A percentile compares a stretch with the other conserved stretches of the same genome.
Conservation (phyloP, 2,888 invertebrate species). For the Himalopsyche japonica region DNA sequence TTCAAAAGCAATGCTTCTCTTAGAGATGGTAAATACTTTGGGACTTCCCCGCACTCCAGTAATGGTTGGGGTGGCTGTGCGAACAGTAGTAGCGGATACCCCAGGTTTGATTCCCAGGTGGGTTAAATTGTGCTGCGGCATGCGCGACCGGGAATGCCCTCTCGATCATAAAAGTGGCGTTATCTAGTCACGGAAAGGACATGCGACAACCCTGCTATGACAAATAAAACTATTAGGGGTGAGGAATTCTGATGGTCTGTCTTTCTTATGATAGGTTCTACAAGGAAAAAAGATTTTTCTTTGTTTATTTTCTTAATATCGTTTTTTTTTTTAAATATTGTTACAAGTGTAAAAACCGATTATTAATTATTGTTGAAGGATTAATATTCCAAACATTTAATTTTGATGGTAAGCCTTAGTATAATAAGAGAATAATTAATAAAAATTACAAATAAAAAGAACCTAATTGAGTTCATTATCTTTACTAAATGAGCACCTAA, state of each 20-base stretch:
- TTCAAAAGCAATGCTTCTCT: not conserved
- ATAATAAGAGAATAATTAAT: no score
- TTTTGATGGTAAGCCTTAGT: no score
- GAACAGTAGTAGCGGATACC: not conserved
- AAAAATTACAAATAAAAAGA: no score
- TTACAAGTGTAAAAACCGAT: not conserved
- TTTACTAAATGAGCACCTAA: no score
- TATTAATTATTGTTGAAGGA: not conserved
- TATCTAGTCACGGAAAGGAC: conserved; percentile 22
- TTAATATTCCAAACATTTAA: not conserved
- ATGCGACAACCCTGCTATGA: not conserved
- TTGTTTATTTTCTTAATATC: no score
- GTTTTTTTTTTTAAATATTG: not conserved
- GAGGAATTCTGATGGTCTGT: not conserved
- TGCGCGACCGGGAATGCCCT: conserved; percentile 34
- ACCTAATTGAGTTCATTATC: no score
- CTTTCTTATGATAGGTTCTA: no score
- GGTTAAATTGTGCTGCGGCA: conserved; percentile 41
- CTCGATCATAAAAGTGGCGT: conserved; percentile 35
- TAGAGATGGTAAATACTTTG: not conserved
- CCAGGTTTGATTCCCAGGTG: conserved; percentile 63
- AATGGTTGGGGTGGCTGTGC: not conserved
- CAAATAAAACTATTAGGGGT: not conserved
- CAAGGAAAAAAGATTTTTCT: no score
- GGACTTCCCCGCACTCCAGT: not conserved